Evolutionary conservation across 53 echinoderm and acorn worm genomes (phyloP), one percentile per base, ranked within the genome.

Genomic region (Hippasteria phrygiana): DNA sequence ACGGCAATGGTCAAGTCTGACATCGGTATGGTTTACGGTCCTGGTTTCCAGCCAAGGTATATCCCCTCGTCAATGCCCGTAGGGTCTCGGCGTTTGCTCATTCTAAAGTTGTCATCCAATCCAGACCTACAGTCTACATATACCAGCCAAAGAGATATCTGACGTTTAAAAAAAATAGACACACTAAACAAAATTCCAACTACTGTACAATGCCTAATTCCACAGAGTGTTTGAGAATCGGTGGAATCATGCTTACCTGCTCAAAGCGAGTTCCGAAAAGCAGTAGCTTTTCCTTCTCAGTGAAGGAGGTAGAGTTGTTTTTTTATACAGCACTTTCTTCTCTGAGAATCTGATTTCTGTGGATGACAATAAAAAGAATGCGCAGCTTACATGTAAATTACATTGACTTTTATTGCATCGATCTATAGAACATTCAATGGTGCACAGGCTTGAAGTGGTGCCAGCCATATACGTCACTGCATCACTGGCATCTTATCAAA

Each of bases 21-120:
- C 85, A 35, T 69, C 70, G 51, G 35, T 14, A 48, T 32, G 17
- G 85, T 71, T 42, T n/a, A 85, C 39, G 48, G 85, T 70, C 85
- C 85, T 51, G 85, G 85, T 64, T 85, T 85, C 85, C 85, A 85
- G 69, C 85, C 85, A 55, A 85, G 46, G 54, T 85, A 85, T 36
- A 85, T n/a, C 65, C 85, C 85, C 35, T 85, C 85, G 70, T 85
- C 85, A 34, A 85, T 71, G 32, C 70, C 71, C 10, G 85, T 69
- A 45, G 38, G 70, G 51, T 85, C 85, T 6, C 85, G 85, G n/a
- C 71, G 33, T 53, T 67, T 70, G 85, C 71, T 85, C 85, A 85
- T 85, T 85, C 85, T 85, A 69, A 36, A 85, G 41, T n/a, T 40
- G 72, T 20, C 41, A 40, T 42, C 72, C 16, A 24, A 72, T 40